These are phyloP conservation scores for Rhynchonema sp. DNA, from an alignment of 2,888 invertebrate species.

Conservation along the genomic window DNA sequence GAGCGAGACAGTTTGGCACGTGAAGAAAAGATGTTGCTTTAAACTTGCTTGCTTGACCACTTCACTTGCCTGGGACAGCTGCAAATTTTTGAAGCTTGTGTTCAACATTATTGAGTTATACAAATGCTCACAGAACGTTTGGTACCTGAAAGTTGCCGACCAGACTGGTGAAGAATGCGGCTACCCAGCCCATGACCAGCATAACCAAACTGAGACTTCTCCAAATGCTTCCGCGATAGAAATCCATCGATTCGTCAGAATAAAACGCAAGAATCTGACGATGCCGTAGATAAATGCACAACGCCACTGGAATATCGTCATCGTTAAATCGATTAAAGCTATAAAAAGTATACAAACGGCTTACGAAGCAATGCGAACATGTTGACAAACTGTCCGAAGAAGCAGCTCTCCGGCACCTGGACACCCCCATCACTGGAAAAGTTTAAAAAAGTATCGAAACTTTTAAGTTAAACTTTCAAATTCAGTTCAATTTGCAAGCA, in stretches of 20 bases:
- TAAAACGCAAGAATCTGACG: constrained; percentile 39
- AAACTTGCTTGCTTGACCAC: no score
- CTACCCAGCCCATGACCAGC: constrained; percentile 41
- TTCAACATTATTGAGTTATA: no score
- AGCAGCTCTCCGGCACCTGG: constrained; percentile 53
- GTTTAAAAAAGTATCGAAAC: no score
- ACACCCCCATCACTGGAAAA: constrained; percentile 41
- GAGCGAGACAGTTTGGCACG: no score
- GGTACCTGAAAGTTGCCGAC: constrained; percentile 49
- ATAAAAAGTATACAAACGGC: no score
- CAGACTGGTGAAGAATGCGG: constrained; percentile 46
- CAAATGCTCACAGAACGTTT: no score
- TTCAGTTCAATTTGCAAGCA: no score
- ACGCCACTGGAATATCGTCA: constrained; percentile 46
- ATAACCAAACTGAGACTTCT: constrained; percentile 40
- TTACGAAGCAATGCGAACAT: constrained; percentile 41
- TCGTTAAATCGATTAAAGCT: no score
- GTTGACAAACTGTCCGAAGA: constrained; percentile 54
- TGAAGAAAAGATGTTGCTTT: no score
- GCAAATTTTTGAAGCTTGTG: no score
- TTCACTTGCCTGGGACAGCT: no score
- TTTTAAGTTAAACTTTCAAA: no score
- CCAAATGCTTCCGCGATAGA: constrained; percentile 30
- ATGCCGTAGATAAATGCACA: constrained; percentile 48
- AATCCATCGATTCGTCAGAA: constrained; percentile 15